Percentiles rank a stretch among this genome's conserved stretches.
These are phyloP conservation scores for Dusona sp. DNA, from an alignment of 2,888 invertebrate species.

Conservation along the genomic window DNA sequence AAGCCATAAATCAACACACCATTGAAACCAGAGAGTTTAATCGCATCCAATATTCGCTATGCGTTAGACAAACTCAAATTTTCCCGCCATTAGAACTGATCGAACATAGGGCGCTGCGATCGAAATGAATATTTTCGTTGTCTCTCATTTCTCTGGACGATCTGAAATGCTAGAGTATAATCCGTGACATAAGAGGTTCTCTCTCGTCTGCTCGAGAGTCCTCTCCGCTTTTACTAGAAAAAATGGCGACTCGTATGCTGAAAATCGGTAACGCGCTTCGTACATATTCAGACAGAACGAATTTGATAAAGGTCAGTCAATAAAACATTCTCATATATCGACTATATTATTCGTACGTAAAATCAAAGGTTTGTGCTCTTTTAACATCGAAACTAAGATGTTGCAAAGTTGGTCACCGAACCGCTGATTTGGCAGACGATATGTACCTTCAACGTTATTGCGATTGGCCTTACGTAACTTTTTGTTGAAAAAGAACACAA, in stretches of 20 bases:
- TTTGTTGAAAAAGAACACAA: slow-evolving; percentile 26
- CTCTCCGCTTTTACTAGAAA: slow-evolving; percentile 67
- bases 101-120: neutral
- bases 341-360: neutral
- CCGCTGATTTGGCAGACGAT: slow-evolving; percentile 44
- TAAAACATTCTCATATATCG: neutral
- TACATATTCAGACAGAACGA: slow-evolving; percentile 80
- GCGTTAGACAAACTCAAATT: neutral
- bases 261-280: slow-evolving; percentile 81
- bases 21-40: neutral
- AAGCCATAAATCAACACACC: neutral
- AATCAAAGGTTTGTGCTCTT: neutral
- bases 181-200: slow-evolving; percentile 16
- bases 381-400: neutral
- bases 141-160: neutral
- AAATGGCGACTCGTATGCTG: slow-evolving; percentile 84
- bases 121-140: neutral
- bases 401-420: neutral
- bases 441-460: slow-evolving; percentile 46
- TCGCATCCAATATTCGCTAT: neutral
- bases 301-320: slow-evolving; percentile 80
- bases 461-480: slow-evolving; percentile 67
- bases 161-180: neutral
- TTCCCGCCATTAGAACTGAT: neutral
- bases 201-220: slow-evolving; percentile 51